Percentiles rank a stretch among this genome's conserved stretches.
Evolutionary conservation across 1,140 invertebrate species (phyloP).

Genomic region (Anadara kagoshimensis): DNA sequence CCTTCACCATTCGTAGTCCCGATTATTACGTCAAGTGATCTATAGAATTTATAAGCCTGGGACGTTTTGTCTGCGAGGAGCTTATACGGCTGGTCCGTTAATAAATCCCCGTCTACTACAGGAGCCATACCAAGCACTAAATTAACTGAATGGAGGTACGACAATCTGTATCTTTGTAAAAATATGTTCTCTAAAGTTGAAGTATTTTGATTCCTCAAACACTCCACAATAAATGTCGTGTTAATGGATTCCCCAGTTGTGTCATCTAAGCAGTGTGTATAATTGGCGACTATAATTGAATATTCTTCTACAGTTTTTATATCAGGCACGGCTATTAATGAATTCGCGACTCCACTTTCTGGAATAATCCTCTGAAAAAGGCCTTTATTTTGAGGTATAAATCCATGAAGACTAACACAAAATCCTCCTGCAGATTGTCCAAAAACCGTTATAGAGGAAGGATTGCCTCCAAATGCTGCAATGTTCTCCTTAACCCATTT

Average conservation of each 20-base stretch:
- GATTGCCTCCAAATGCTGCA: slow-evolving; percentile 83
- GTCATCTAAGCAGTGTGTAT: too few relatives aligned
- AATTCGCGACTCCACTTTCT: slow-evolving; percentile 39
- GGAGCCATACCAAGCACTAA: background rate
- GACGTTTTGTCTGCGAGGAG: background rate
- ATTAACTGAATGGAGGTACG: too few relatives aligned
- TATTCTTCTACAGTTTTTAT: too few relatives aligned
- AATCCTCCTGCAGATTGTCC: slow-evolving; percentile 45
- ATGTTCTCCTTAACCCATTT: slow-evolving; percentile 82
- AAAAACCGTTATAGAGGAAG: slow-evolving; percentile 80
- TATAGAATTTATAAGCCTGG: slow-evolving; percentile 3
- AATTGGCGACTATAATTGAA: too few relatives aligned
- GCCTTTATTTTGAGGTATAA: slow-evolving; percentile 23
- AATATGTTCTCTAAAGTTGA: too few relatives aligned
- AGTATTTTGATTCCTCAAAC: too few relatives aligned
- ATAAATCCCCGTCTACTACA: slow-evolving; percentile 1
- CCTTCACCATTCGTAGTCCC: slow-evolving; percentile 11
- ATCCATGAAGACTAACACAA: slow-evolving; percentile 22
- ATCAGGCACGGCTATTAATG: too few relatives aligned
- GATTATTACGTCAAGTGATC: slow-evolving; percentile 7
- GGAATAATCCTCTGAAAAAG: slow-evolving; percentile 47
- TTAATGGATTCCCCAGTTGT: too few relatives aligned
- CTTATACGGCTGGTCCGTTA: background rate
- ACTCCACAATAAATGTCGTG: too few relatives aligned
- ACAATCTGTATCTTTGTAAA: too few relatives aligned